A percentile compares a stretch with the other conserved stretches of the same genome.
These are phyloP conservation scores for Pagrus major DNA, from an alignment of 2,113 vertebrate species.

Conservation along the genomic window DNA sequence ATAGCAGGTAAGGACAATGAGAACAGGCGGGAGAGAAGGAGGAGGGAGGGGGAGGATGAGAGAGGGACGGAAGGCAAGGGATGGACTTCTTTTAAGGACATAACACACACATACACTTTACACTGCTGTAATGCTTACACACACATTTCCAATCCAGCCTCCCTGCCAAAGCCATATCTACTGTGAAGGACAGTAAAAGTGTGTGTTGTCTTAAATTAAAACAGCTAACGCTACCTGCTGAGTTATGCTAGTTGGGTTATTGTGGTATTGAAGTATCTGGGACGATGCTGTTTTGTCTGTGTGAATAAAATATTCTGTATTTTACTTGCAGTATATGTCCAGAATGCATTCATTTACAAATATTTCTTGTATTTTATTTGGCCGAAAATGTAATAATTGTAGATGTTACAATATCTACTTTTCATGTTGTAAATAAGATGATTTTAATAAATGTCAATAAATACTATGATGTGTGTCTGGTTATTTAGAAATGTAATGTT, in stretches of 20 bases:
- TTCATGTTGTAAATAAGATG: slow-evolving; percentile 28
- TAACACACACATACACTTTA: neutral
- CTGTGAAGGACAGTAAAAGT: neutral
- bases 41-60: neutral
- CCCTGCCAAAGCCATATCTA: neutral
- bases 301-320: slow-evolving; percentile 5
- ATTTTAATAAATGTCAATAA: slow-evolving; percentile 60
- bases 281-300: neutral
- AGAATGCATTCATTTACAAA: neutral
- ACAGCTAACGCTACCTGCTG: neutral
- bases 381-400: slow-evolving; percentile 4
- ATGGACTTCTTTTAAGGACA: slow-evolving; percentile 22
- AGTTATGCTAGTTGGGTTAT: neutral
- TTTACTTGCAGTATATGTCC: neutral
- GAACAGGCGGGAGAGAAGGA: slow-evolving; percentile 13
- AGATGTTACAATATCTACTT: neutral
- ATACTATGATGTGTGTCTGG: slow-evolving; percentile 42
- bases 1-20: slow-evolving; percentile 77
- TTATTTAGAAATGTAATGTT: slow-evolving; percentile 57
- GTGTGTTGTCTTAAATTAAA: neutral
- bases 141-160: slow-evolving; percentile 5
- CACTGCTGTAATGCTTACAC: slow-evolving; percentile 6
- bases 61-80: neutral
- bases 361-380: neutral
- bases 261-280: neutral